Base-by-base conservation (phyloP, 2,888 invertebrate species). In the Lasioglossum malachurum region DNA sequence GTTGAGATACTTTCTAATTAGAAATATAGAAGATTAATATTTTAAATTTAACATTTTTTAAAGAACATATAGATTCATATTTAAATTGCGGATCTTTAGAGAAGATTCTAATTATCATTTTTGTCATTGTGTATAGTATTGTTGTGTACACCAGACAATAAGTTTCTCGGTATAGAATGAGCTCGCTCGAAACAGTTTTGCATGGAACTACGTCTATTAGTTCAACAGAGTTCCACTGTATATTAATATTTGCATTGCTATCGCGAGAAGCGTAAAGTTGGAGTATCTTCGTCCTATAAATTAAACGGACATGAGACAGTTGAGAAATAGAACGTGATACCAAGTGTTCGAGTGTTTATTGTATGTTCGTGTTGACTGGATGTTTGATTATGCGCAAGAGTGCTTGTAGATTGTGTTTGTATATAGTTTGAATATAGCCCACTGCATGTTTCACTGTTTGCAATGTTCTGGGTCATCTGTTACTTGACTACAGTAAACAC, bases 221-320 rank as follows among this genome's bases (percentile, higher is more conserved):
- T 31, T 64, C 14, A 14, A 31, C 2, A 8, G 2, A 3, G 16
- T 31, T 16, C 1, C 31, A 27, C 64, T 31, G 31, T 16, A 31
- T 64, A 64, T 64, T 64, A 57, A 57, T 57, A 57, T 57, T n/a
- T 57, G 57, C 3, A 57, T n/a, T 57, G n/a, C n/a, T n/a, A n/a
- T 57, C n/a, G 57, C 4, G 57, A 57, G 57, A 57, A 57, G n/a
- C n/a, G 4, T 57, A 57, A 57, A 57, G 53, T 57, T 57, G 23
- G 53, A 53, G 53, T 53, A 53, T 53, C 23, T 23, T 53, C 53
- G 53, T 23, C 10, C 23, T 23, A 23, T 23, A 57, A 57, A 57
- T 57, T n/a, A n/a, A 57, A 57, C n/a, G 57, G 4, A 4, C n/a
- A 10, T 12, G 57, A n/a, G 57, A 57, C 57, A 57, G 57, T 57